Evolutionary conservation across 2,113 vertebrate genomes (phyloP), one percentile per base, ranked within the genome.

Genomic region (Cygnus buccinator): DNA sequence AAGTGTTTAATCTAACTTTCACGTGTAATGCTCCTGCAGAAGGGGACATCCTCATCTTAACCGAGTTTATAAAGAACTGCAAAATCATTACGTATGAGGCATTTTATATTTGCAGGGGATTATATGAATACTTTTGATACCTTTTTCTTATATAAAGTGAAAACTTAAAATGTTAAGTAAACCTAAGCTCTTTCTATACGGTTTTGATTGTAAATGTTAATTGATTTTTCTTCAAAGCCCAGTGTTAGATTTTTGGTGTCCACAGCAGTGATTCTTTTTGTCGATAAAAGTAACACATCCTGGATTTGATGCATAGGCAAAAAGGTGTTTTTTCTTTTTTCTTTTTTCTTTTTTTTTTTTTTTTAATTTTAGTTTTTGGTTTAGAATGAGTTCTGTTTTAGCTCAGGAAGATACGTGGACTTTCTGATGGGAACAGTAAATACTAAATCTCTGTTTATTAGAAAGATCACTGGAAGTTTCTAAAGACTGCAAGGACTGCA

Each of bases 271-370:
- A 61, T 71, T 82, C 74, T 87, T 17, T 25, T 50, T 86, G 20
- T 54, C 31, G 41, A 0, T 62, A 29, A 2, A 21, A 1, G 0
- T 39, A 22, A 43, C 43, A 16, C 6, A 2, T 35, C 6, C 20
- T 85, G n/a, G 4, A 71, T 85, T 83, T 86, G 5, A 8, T 59
- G 19, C 20, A 46, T 35, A 16, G 37, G 41, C 70, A 83, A 39
- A 59, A 73, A 90, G 46, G 19, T 35, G 18, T 33, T 63, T 88
- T 26, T 52, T 3, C 18, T 28, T 87, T 89, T 5, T 61, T 87
- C 31, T 84, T 11, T 8, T 54, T 74, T 54, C 35, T 33, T 59
- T 88, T 29, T 52, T 33, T 62, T 88, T 33, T 52, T n/a, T 55
- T 88, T 29, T 43, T 17, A 18, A 44, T 44, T 48, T 48, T 48